Conservation (phyloP, 1,140 invertebrate species). For the Gonioctena quinquepunctata region DNA sequence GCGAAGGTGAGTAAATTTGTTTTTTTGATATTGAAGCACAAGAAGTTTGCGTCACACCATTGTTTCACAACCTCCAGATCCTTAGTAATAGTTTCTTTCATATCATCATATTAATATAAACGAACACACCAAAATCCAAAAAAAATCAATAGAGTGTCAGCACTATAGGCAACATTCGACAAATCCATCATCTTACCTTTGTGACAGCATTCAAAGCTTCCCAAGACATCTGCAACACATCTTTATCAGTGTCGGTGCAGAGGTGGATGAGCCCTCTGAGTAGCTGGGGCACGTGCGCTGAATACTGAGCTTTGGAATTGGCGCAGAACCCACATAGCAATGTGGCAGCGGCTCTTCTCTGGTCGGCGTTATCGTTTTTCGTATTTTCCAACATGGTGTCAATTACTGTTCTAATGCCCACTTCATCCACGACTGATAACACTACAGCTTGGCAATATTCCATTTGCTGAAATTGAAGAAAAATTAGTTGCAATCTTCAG, state of each 20-base stretch:
- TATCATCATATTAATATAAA: too few species aligned
- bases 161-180: too few species aligned
- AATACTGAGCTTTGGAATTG: constrained; percentile 84
- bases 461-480: constrained; percentile 70
- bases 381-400: constrained; percentile 87
- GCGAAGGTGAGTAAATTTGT: too few species aligned
- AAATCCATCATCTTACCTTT: constrained; percentile 66
- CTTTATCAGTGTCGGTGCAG: constrained; percentile 79
- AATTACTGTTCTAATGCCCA: constrained; percentile 85
- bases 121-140: background rate
- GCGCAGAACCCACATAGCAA: constrained; percentile 88
- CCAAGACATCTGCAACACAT: constrained; percentile 84
- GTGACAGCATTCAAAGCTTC: constrained; percentile 89
- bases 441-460: constrained; percentile 93
- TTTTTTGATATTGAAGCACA: too few species aligned
- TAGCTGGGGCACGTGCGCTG: constrained; percentile 85
- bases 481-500: background rate
- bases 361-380: constrained; percentile 65
- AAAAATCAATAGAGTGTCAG: background rate
- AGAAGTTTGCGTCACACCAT: too few species aligned
- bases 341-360: constrained; percentile 80
- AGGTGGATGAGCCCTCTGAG: constrained; percentile 85
- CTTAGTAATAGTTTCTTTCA: too few species aligned
- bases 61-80: too few species aligned
- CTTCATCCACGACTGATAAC: constrained; percentile 85